Base-by-base conservation (phyloP, 2,888 invertebrate genomes). In the Aricia artaxerxes region DNA sequence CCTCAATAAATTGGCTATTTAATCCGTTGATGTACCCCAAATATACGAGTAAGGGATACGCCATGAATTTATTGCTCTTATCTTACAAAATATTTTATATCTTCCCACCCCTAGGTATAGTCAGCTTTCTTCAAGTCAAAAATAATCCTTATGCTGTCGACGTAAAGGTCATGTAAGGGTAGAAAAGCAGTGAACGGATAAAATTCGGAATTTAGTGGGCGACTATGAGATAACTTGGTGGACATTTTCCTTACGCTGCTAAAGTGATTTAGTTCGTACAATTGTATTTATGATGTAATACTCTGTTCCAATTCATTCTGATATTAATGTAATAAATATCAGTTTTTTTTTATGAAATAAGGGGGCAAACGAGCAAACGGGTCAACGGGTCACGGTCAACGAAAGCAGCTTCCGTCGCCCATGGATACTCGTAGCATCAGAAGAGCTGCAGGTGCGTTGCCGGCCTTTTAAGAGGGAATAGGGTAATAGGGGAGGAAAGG, bases 191-290 rank as follows among this genome's bases (percentile, higher is more conserved):
- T 69, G 16, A 35, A 69, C 13, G 49, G 49, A 76, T 24, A 9
- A 49, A 11, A 24, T 49, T 40, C 31, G 79, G 49, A 49, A 61
- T 64, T 61, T 53, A 49, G 78, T 35, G 73, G 6, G 24, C 53
- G 75, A 79, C 40, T 61, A 75, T 61, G 35, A 79, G 79, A 79
- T 76, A 64, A 79, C 44, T 79, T 35, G 24, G 35, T 75, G 49
- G 73, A 78, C 64, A 64, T 64, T 31, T 64, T 64, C 31, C 64
- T 64, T 31, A 64, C 64, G 64, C 64, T 64, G 64, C 31, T 31
- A 64, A 64, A 64, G 64, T 64, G 64, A 31, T 31, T 64, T 64
- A 64, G 31, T 11, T 64, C 31, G 31, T 11, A 64, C 11, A 31
- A 31, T 64, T 9, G 64, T 31, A 64, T 64, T 64, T 64, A 61